Base-by-base conservation (phyloP, 1,140 invertebrate species). In the Heliconius eleuchia region DNA sequence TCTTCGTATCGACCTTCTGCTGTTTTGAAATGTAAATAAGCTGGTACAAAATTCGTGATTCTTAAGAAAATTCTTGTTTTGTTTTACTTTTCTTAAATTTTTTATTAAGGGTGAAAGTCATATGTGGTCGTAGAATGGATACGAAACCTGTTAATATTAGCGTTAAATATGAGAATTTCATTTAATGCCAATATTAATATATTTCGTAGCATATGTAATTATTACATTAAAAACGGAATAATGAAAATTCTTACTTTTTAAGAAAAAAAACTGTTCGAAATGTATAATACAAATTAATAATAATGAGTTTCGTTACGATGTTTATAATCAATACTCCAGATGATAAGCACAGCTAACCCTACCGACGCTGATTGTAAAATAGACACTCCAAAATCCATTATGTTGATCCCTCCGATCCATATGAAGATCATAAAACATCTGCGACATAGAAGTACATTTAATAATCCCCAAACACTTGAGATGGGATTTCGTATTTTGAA, bases 391-490 rank as follows among this genome's bases (percentile, higher is more conserved):
- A 71, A 83, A 82, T 66, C 76, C 77, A 84, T 84, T 82, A 75
- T 77, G 74, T 52, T 79, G 77, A 84, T 84, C 80, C 76, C 79
- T 76, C 70, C 60, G 73, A 78, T 74, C 71, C 72, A 39, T 66
- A 77, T 73, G 75, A 81, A 81, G 76, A 77, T 76, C 52, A 50
- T 80, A 76, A 77, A 83, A 82, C 84, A 85, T 84, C 84, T 85
- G 84, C 76, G 77, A 82, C 80, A 76, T 75, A 78, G 73, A 82
- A 78, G 82, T 84, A 84, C 81, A 81, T 84, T 85, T 83, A 83
- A 84, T 85, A 85, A 84, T 85, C 81, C 81, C 82, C 76, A 80
- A 83, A 79, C 82, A 85, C 84, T 85, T 85, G 82, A 82, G 79
- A 80, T 76, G 79, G 80, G 84, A 85, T 85, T 85, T 85, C 82